These are phyloP conservation scores for Arrhamphus sclerolepis DNA, from an alignment of 2,797 vertebrate genomes.

Conservation along the genomic window DNA sequence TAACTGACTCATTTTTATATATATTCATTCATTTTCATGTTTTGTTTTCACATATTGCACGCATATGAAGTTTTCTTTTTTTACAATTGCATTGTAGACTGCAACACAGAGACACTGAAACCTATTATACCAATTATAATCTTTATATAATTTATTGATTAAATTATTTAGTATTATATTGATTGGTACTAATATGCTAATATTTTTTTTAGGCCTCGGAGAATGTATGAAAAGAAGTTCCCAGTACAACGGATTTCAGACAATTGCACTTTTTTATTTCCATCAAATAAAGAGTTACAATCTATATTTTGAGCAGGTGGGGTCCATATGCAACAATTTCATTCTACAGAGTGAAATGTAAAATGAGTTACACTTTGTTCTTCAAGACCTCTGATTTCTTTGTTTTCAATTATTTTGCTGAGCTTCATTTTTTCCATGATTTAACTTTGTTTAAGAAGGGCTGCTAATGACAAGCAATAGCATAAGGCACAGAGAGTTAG, in stretches of 20 bases:
- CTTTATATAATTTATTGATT: too few species aligned
- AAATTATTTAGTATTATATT: too few species aligned
- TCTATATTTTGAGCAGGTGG: slow-evolving; percentile 5
- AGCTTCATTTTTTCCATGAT: slow-evolving; percentile 1
- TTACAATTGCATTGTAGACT: too few species aligned
- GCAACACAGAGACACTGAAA: too few species aligned
- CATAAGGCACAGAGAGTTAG: slow-evolving; percentile 42
- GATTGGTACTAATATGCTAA: too few species aligned
- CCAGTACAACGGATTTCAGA: slow-evolving; percentile 25
- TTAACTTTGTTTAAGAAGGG: not conserved
- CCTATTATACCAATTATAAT: too few species aligned
- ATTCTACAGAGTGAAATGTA: slow-evolving; percentile 5
- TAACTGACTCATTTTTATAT: not conserved
- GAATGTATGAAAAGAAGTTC: not conserved
- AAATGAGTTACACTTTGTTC: slow-evolving; percentile 9
- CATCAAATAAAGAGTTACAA: slow-evolving; percentile 28
- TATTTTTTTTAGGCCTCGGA: too few species aligned
- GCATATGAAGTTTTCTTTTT: too few species aligned
- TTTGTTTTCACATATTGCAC: too few species aligned
- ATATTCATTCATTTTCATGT: not conserved
- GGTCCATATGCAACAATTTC: slow-evolving; percentile 17
- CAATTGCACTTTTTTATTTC: slow-evolving; percentile 48
- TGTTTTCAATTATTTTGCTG: not conserved
- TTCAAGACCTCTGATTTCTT: not conserved
- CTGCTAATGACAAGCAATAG: slow-evolving; percentile 18